Percentiles rank a stretch among this genome's conserved stretches.
phyloP scores from a whole-genome alignment of 1,140 invertebrate genomes.

The Pteromalus puparum region DNA sequence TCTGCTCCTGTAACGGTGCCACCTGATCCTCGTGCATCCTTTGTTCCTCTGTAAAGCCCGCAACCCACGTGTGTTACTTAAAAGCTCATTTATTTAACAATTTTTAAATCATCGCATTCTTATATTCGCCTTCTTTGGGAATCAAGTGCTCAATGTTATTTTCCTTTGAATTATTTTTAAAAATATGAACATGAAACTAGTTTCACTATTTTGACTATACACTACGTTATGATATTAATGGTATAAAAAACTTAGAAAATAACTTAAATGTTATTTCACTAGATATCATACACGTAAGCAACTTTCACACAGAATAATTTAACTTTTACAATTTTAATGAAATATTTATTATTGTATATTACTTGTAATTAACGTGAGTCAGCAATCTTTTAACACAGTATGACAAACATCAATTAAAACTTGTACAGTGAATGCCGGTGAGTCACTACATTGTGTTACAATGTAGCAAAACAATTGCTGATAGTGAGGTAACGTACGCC shows the following conservation, averaged over 20 bases:
- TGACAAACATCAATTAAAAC: constrained; percentile 47
- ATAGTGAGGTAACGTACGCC: constrained; percentile 22
- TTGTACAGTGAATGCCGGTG: constrained; percentile 46
- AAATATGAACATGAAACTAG: constrained; percentile 21
- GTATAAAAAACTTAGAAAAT: constrained; percentile 16
- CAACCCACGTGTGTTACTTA: constrained; percentile 71
- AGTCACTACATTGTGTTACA: constrained; percentile 41
- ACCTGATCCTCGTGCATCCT: constrained; percentile 69
- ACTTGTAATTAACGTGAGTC: constrained; percentile 46
- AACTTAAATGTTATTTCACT: constrained; percentile 40
- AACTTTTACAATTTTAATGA: constrained; percentile 43
- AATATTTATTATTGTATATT: constrained; percentile 43
- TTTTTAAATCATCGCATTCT: constrained; percentile 38
- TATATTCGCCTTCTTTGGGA: neutral
- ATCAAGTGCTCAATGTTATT: constrained; percentile 23
- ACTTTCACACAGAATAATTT: constrained; percentile 33
- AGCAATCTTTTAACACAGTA: constrained; percentile 49
- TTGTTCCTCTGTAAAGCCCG: constrained; percentile 74
- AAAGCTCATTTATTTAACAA: constrained; percentile 51
- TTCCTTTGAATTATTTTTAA: constrained; percentile 33
- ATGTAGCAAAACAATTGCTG: constrained; percentile 40
- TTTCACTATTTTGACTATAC: constrained; percentile 17
- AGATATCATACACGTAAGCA: constrained; percentile 40
- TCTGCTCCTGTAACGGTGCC: constrained; percentile 69
- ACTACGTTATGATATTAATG: constrained; percentile 39